Conservation (phyloP, 2,113 vertebrate species). For the Pangasianodon hypophthalmus region DNA sequence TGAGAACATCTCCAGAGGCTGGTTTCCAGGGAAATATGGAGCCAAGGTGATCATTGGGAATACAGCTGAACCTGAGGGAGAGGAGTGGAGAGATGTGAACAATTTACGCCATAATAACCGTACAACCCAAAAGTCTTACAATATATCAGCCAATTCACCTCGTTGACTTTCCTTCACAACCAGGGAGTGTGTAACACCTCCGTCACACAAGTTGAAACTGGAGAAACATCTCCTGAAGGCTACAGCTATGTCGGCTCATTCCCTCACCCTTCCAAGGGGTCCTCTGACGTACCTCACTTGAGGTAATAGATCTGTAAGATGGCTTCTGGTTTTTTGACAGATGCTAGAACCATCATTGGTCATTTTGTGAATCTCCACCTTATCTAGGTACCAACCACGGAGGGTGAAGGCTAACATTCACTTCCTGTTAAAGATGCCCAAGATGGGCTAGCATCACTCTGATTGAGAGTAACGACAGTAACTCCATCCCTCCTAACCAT, state of each 20-base stretch:
- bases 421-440: neutral
- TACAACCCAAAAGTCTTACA: neutral
- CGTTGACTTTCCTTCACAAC: neutral
- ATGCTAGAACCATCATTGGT: neutral
- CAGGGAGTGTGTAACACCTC: neutral
- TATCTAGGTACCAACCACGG: neutral
- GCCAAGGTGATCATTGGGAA: neutral
- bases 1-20: conserved; percentile 13
- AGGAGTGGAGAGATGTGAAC: neutral
- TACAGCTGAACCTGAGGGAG: neutral
- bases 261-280: neutral
- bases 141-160: neutral
- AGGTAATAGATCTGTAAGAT: neutral
- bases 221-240: neutral
- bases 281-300: neutral
- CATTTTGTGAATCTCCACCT: neutral
- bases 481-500: neutral
- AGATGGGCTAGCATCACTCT: neutral
- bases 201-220: neutral
- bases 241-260: neutral
- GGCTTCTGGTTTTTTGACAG: neutral
- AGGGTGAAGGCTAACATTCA: neutral
- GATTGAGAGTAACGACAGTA: neutral
- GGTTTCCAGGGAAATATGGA: conserved; percentile 40
- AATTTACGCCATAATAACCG: neutral